Evolutionary conservation across 1,140 invertebrate species (phyloP).

Genomic region (Ganaspis sp.): DNA sequence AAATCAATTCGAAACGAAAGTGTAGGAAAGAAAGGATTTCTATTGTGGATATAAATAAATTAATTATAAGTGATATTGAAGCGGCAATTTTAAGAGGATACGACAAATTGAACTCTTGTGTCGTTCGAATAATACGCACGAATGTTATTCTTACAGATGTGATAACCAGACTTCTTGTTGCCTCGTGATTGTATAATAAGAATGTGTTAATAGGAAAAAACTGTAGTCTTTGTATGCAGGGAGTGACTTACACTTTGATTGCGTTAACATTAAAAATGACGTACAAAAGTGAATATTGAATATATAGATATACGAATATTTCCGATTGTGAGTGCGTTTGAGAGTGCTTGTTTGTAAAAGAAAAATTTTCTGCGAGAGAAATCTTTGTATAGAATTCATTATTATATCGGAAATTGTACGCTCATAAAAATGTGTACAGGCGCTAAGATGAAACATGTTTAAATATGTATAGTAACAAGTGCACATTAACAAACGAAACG

Average conservation of each 20-base stretch:
- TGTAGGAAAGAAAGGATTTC: slow-evolving; percentile 28
- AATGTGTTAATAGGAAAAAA: slow-evolving; percentile 58
- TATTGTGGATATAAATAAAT: slow-evolving; percentile 59
- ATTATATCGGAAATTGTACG: slow-evolving; percentile 49
- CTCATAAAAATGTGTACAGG: slow-evolving; percentile 53
- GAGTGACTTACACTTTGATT: slow-evolving; percentile 48
- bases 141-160: slow-evolving; percentile 6
- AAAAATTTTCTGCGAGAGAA: slow-evolving; percentile 47
- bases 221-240: slow-evolving; percentile 46
- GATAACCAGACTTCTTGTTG: slow-evolving; percentile 47
- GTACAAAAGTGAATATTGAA: slow-evolving; percentile 43
- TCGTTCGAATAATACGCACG: neutral
- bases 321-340: slow-evolving; percentile 24
- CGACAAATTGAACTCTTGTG: neutral
- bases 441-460: slow-evolving; percentile 53
- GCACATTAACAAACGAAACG: slow-evolving; percentile 59
- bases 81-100: slow-evolving; percentile 15
- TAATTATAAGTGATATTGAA: slow-evolving; percentile 24
- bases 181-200: slow-evolving; percentile 64
- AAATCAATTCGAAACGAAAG: neutral
- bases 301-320: neutral
- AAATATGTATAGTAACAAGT: slow-evolving; percentile 64
- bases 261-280: slow-evolving; percentile 45
- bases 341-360: slow-evolving; percentile 50
- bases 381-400: slow-evolving; percentile 65